Evolutionary conservation across 2,888 invertebrate species (phyloP).

Genomic region (Ichneumoninae sp.): DNA sequence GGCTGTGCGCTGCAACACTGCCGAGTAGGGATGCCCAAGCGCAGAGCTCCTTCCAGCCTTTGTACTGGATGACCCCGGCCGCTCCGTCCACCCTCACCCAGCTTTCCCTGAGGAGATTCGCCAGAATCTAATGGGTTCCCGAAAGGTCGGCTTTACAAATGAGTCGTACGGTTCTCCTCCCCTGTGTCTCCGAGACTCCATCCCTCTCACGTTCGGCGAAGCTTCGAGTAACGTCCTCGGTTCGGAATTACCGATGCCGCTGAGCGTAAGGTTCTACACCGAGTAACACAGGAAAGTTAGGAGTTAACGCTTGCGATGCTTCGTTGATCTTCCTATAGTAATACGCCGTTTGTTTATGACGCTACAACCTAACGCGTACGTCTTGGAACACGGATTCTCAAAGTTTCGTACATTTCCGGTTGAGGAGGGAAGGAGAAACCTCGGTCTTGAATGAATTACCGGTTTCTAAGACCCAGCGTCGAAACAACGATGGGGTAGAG

Average conservation of each 20-base stretch:
- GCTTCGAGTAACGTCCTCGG: not conserved
- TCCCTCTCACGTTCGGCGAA: not conserved
- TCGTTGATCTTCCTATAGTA: conserved; percentile 12
- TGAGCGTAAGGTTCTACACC: conserved; percentile 7
- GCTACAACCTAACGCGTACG: not conserved
- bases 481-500: not conserved
- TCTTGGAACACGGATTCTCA: conserved; percentile 12
- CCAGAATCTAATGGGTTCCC: conserved; percentile 9
- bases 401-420: conserved; percentile 13
- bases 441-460: conserved; percentile 6
- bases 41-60: not conserved
- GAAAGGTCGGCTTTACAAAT: not conserved
- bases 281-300: conserved; percentile 1
- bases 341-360: not conserved
- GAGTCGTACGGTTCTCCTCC: not conserved
- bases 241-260: conserved; percentile 14
- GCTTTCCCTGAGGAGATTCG: not conserved
- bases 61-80: not conserved
- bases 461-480: not conserved
- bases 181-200: not conserved
- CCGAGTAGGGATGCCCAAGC: not conserved
- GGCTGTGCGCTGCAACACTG: not conserved
- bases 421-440: not conserved
- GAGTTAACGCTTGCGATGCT: not conserved
- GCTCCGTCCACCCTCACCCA: not conserved